These are phyloP conservation scores for Crenichthys baileyi DNA, from an alignment of 2,797 vertebrate genomes.

Conservation along the genomic window DNA sequence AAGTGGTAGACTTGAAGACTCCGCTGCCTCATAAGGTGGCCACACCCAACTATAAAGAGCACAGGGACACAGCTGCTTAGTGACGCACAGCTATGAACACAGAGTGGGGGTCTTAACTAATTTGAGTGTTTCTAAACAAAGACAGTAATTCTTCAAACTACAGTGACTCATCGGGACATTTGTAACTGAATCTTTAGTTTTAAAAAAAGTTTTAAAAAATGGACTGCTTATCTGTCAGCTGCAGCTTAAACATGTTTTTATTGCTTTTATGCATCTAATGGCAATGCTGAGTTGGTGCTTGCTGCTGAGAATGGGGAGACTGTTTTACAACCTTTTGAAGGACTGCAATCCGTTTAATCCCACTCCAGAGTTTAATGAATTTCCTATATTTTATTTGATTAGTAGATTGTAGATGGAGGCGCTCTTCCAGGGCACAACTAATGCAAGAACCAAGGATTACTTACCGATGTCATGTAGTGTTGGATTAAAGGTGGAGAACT, in stretches of 20 bases:
- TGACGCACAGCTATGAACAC: slow-evolving; percentile 70
- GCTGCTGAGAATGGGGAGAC: background rate
- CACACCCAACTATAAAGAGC: slow-evolving; percentile 28
- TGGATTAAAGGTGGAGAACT: slow-evolving; percentile 87
- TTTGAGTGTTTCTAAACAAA: slow-evolving; percentile 44
- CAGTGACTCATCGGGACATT: slow-evolving; percentile 44
- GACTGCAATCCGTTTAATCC: background rate
- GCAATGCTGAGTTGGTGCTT: background rate
- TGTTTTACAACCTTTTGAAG: background rate
- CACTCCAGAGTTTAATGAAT: background rate
- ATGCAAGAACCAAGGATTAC: background rate
- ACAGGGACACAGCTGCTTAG: slow-evolving; percentile 66
- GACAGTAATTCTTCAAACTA: background rate
- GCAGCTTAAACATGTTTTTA: background rate
- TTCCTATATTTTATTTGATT: background rate
- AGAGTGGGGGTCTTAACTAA: slow-evolving; percentile 18
- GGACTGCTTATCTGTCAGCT: no score
- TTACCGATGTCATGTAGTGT: slow-evolving; percentile 93
- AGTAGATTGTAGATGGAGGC: background rate
- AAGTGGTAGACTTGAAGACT: slow-evolving; percentile 44
- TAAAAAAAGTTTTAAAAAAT: no score
- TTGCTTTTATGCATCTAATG: background rate
- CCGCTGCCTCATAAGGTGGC: slow-evolving; percentile 18
- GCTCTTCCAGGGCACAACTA: background rate
- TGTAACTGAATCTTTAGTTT: slow-evolving; percentile 30